Evolutionary conservation across 2,888 invertebrate genomes (phyloP), one percentile per base, ranked within the genome.

Genomic region (Seira sanloemensis): DNA sequence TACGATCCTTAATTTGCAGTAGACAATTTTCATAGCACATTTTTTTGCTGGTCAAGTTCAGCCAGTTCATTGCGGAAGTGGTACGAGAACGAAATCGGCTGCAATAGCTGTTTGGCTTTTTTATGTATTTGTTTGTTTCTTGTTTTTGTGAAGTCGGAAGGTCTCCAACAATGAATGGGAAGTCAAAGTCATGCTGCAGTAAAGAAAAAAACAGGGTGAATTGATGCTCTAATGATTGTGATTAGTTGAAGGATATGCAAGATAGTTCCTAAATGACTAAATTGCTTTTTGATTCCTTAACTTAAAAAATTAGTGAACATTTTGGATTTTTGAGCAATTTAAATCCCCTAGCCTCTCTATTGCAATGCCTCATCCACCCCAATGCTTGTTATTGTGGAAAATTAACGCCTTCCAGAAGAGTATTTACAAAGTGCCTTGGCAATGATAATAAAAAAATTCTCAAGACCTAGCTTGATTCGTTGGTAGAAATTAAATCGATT

Each of bases 61-160:
- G 68, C 84, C 78, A 84, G 78, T 84, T 84, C 74, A 78, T 84
- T 75, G 84, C 84, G 84, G 84, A 84, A 84, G 84, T 78, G 26
- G 24, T 50, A 12, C 50, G n/a, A n/a, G 50, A 50, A 50, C 2
- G 12, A 50, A 50, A 50, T 50, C 12, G 50, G 50, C n/a, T n/a
- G n/a, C n/a, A n/a, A n/a, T n/a, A n/a, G n/a, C n/a, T n/a, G n/a
- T n/a, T n/a, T n/a, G n/a, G n/a, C n/a, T n/a, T n/a, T n/a, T n/a
- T n/a, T n/a, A n/a, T n/a, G n/a, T n/a, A n/a, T n/a, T n/a, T n/a
- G n/a, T n/a, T n/a, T n/a, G n/a, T n/a, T n/a, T n/a, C n/a, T n/a
- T n/a, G n/a, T n/a, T n/a, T n/a, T n/a, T n/a, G n/a, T n/a, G n/a
- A n/a, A n/a, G n/a, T 50, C n/a, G 50, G 50, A 50, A 50, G 50